These are phyloP conservation scores for Sebastes iracundus DNA, from an alignment of 2,797 vertebrate genomes.

Conservation along the genomic window DNA sequence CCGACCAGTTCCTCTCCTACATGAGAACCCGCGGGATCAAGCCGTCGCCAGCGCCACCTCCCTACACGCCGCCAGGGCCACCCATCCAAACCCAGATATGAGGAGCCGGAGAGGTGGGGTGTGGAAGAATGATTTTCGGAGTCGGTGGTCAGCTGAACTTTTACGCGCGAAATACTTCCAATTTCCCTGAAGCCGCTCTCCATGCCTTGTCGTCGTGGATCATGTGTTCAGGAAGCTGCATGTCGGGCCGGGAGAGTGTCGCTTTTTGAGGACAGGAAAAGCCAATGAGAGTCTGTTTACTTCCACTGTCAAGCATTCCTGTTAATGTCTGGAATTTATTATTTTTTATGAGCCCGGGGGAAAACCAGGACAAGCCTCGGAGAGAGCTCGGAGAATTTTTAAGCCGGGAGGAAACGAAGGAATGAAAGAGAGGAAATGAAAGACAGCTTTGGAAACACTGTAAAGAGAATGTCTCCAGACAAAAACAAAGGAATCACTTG, in stretches of 20 bases:
- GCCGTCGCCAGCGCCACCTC: conserved; percentile 92
- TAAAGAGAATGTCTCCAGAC: conserved; percentile 68
- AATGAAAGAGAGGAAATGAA: conserved; percentile 10
- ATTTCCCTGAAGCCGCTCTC: conserved; percentile 66
- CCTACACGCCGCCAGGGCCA: conserved; percentile 90
- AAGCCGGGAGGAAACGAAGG: conserved; percentile 11
- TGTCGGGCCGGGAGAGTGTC: conserved; percentile 30
- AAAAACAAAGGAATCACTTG: conserved; percentile 57
- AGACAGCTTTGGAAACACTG: conserved; percentile 7
- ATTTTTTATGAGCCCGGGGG: background rate
- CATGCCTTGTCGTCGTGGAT: conserved; percentile 52
- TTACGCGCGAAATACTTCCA: conserved; percentile 63
- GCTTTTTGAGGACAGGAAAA: conserved; percentile 43
- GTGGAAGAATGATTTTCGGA: background rate
- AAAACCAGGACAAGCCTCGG: conserved; percentile 48
- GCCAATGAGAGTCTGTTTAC: conserved; percentile 81
- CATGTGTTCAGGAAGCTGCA: conserved; percentile 69
- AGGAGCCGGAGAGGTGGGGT: conserved; percentile 41
- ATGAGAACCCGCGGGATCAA: conserved; percentile 97
- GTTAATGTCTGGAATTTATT: conserved; percentile 72
- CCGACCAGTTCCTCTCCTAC: conserved; percentile 97
- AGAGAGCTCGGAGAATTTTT: conserved; percentile 5
- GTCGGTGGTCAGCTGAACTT: conserved; percentile 38
- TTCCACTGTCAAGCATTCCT: conserved; percentile 79
- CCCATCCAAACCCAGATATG: conserved; percentile 95